Conservation (phyloP, 2,797 vertebrate species). For the Mus caroli region DNA sequence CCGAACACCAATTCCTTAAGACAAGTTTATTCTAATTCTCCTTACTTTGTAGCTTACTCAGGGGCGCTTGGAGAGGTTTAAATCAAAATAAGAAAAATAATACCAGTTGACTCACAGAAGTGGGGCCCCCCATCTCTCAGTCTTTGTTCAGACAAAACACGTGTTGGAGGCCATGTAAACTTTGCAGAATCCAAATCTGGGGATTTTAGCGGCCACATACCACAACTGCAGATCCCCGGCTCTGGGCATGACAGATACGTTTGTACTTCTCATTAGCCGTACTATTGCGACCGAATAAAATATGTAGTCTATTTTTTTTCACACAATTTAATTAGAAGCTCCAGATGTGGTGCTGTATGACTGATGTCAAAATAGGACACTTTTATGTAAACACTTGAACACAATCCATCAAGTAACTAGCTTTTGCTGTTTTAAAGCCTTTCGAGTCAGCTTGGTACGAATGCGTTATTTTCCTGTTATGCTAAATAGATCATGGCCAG, state of each 20-base stretch:
- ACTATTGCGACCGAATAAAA: constrained; percentile 84
- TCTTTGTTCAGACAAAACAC: constrained; percentile 82
- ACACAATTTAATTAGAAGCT: constrained; percentile 85
- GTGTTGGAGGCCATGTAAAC: constrained; percentile 78
- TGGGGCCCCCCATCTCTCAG: constrained; percentile 51
- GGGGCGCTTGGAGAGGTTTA: constrained; percentile 78
- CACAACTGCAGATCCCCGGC: constrained; percentile 73
- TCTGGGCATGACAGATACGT: constrained; percentile 77
- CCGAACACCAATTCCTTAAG: constrained; percentile 81
- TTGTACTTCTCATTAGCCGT: constrained; percentile 80
- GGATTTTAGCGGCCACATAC: constrained; percentile 70
- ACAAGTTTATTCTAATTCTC: constrained; percentile 82
- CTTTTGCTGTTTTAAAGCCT: constrained; percentile 82
- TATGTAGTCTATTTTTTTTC: constrained; percentile 79
- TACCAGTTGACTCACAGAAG: constrained; percentile 77
- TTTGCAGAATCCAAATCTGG: constrained; percentile 75
- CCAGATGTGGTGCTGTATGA: constrained; percentile 84
- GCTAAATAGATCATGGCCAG: constrained; percentile 83
- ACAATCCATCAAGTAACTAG: constrained; percentile 86
- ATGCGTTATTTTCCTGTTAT: constrained; percentile 81
- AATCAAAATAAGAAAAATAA: constrained; percentile 83
- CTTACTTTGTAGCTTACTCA: constrained; percentile 65
- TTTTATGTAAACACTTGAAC: constrained; percentile 86
- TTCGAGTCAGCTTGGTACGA: constrained; percentile 82
- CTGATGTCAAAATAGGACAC: constrained; percentile 85